Evolutionary conservation across 2,888 invertebrate species (phyloP).

Genomic region (Aromia moschata): DNA sequence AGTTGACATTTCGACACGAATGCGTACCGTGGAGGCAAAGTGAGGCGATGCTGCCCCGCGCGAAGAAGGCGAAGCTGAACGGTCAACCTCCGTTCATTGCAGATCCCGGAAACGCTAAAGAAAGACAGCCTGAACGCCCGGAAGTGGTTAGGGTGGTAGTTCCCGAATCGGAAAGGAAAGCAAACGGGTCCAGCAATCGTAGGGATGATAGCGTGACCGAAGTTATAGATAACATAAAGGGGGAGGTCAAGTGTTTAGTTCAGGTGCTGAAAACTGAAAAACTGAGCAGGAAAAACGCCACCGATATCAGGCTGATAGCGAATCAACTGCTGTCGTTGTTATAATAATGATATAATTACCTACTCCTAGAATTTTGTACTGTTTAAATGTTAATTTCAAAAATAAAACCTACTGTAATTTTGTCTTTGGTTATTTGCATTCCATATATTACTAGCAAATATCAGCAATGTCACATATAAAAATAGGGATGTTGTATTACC

Average conservation of each 20-base stretch:
- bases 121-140: neutral
- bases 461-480: too few species aligned
- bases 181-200: neutral
- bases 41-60: neutral
- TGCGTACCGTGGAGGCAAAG: conserved; percentile 34
- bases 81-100: neutral
- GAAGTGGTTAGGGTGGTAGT: neutral
- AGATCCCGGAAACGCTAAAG: neutral
- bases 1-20: conserved; percentile 23
- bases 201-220: conserved; percentile 30
- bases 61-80: conserved; percentile 22
- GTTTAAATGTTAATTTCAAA: too few species aligned
- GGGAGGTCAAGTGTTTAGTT: conserved; percentile 45
- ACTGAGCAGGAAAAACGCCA: conserved; percentile 42
- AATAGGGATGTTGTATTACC: too few species aligned
- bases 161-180: neutral
- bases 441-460: too few species aligned
- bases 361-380: too few species aligned
- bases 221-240: conserved; percentile 40
- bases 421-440: too few species aligned
- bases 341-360: too few species aligned
- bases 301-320: conserved; percentile 42
- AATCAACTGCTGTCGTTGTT: conserved; percentile 44
- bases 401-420: too few species aligned
- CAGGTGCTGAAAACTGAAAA: conserved; percentile 43